Evolutionary conservation across 2,797 vertebrate genomes (phyloP).

Genomic region (Pachyuromys duprasi): DNA sequence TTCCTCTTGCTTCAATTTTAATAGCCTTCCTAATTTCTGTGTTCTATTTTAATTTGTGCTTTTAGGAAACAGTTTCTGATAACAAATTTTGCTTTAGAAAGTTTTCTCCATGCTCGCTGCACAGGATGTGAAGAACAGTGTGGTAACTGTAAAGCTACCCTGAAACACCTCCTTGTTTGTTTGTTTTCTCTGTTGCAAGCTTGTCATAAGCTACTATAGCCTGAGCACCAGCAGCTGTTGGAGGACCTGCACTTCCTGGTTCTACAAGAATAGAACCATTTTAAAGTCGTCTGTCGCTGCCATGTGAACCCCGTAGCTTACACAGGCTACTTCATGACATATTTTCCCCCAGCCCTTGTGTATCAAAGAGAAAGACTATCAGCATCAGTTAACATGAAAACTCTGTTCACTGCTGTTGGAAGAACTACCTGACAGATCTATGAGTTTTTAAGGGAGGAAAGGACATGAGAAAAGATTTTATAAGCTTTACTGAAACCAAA

Average conservation of each 20-base stretch:
- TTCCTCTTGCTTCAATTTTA: constrained; percentile 8
- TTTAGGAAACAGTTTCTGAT: constrained; percentile 11
- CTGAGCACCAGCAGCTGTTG: constrained; percentile 60
- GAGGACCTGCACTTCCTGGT: constrained; percentile 36
- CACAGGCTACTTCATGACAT: constrained; percentile 56
- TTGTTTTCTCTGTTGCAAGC: constrained; percentile 64
- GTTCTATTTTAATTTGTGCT: constrained; percentile 1
- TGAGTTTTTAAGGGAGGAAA: constrained; percentile 68
- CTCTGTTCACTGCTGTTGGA: constrained; percentile 28
- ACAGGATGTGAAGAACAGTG: constrained; percentile 16
- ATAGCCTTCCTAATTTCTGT: constrained; percentile 2
- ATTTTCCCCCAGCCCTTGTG: constrained; percentile 38
- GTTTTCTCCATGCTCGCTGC: constrained; percentile 43
- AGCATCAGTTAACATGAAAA: background rate
- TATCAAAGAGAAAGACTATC: constrained; percentile 21
- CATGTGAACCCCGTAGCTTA: constrained; percentile 55
- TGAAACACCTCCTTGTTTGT: constrained; percentile 62
- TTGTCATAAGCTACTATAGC: constrained; percentile 59
- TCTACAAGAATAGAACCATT: constrained; percentile 34
- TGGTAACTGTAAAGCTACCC: constrained; percentile 59
- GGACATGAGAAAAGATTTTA: constrained; percentile 71
- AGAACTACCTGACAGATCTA: background rate
- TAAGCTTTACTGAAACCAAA: constrained; percentile 67
- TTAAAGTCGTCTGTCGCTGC: constrained; percentile 22
- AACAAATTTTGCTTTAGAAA: constrained; percentile 53